Conservation (phyloP, 2,797 vertebrate species). For the Loris lydekkerianus region DNA sequence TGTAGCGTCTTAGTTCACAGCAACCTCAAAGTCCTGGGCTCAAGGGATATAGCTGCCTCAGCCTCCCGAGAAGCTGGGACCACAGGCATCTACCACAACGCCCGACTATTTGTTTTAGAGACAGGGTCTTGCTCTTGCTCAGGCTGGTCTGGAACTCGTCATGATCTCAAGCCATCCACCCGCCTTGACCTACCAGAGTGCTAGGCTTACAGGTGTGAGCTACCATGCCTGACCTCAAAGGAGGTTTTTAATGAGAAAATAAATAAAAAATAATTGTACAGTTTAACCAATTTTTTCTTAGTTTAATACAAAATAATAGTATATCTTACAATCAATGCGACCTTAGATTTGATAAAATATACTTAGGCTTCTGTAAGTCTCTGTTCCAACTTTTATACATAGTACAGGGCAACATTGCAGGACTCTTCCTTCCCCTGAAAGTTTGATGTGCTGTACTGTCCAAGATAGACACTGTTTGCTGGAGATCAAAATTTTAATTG, state of each 20-base stretch:
- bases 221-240: not conserved
- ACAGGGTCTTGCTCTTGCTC: too few relatives aligned
- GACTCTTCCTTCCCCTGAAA: not conserved
- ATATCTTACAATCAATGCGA: not conserved
- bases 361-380: not conserved
- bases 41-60: too few relatives aligned
- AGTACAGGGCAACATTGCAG: not conserved
- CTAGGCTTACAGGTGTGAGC: too few relatives aligned
- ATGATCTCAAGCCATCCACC: too few relatives aligned
- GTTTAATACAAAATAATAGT: not conserved
- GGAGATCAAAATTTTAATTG: not conserved
- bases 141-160: too few relatives aligned
- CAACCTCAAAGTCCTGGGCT: too few relatives aligned
- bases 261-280: not conserved
- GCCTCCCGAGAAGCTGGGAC: too few relatives aligned
- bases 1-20: too few relatives aligned
- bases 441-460: not conserved
- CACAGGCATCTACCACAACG: too few relatives aligned
- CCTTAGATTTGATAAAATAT: not conserved
- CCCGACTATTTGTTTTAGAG: too few relatives aligned
- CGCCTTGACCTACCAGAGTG: too few relatives aligned
- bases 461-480: not conserved
- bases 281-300: not conserved
- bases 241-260: conserved; percentile 3
- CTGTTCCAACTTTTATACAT: not conserved